A percentile compares a stretch with the other conserved stretches of the same genome.
phyloP scores from a whole-genome alignment of 2,888 invertebrate species.

The Cantharis flavilabris region DNA sequence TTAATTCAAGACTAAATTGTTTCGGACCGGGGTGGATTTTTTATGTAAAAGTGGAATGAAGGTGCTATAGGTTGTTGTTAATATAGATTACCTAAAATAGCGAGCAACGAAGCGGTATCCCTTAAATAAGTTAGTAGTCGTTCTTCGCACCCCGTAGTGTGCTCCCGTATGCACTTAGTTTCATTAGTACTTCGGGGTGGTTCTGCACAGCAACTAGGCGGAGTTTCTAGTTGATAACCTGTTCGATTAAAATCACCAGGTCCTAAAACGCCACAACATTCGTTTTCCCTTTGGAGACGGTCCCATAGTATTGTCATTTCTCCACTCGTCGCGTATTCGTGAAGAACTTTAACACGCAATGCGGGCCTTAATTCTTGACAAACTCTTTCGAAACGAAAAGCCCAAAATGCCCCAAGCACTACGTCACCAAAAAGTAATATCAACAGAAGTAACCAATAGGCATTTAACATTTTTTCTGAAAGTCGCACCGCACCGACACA shows the following conservation, averaged over 20 bases:
- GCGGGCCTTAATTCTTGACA: slow-evolving; percentile 74
- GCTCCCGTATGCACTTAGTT: slow-evolving; percentile 35
- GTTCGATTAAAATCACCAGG: slow-evolving; percentile 55
- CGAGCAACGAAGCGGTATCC: slow-evolving; percentile 79
- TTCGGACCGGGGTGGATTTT: neutral
- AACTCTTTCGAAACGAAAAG: slow-evolving; percentile 75
- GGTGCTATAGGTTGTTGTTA: neutral
- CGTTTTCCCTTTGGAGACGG: slow-evolving; percentile 72
- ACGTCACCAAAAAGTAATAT: slow-evolving; percentile 82
- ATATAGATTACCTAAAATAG: slow-evolving; percentile 49
- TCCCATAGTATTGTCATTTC: slow-evolving; percentile 81
- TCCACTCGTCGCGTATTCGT: slow-evolving; percentile 73
- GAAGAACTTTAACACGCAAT: slow-evolving; percentile 60
- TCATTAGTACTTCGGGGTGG: slow-evolving; percentile 38
- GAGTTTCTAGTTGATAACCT: slow-evolving; percentile 44
- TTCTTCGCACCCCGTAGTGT: slow-evolving; percentile 69
- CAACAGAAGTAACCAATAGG: slow-evolving; percentile 81
- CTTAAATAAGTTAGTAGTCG: slow-evolving; percentile 74
- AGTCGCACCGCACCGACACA: slow-evolving; percentile 81
- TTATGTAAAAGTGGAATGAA: neutral
- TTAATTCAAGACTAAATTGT: neutral
- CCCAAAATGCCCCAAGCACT: slow-evolving; percentile 83
- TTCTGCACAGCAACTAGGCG: slow-evolving; percentile 48
- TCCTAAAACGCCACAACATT: slow-evolving; percentile 75
- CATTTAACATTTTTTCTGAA: slow-evolving; percentile 79